phyloP scores from a whole-genome alignment of 2,797 vertebrate species.

The Semotilus atromaculatus region DNA sequence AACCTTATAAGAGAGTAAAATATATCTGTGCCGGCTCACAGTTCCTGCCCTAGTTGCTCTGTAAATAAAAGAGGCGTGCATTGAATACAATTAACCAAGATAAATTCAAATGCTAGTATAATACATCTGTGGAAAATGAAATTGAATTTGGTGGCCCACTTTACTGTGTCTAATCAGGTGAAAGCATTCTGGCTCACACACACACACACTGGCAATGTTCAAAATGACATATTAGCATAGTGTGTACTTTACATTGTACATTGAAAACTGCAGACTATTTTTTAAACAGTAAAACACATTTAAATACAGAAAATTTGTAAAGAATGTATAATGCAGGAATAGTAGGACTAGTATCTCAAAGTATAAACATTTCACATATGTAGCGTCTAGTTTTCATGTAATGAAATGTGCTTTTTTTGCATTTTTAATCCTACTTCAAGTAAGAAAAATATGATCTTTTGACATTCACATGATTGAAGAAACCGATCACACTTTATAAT shows the following conservation, averaged over 20 bases:
- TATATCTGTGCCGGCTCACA: neutral
- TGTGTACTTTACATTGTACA: neutral
- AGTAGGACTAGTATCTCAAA: too few species aligned
- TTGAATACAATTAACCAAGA: conserved; percentile 34
- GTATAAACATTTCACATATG: neutral
- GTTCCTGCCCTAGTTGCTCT: neutral
- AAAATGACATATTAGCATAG: neutral
- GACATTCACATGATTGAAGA: neutral
- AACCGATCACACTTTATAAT: neutral
- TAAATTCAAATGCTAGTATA: conserved; percentile 5
- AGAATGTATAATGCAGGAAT: too few species aligned
- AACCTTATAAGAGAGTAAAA: neutral
- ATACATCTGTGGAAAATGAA: conserved; percentile 60
- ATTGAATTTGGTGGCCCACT: conserved; percentile 61
- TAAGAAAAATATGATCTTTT: neutral
- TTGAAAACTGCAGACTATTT: neutral
- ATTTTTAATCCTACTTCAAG: neutral
- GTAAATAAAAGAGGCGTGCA: conserved; percentile 52
- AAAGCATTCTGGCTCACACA: conserved; percentile 40
- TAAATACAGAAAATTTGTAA: too few species aligned
- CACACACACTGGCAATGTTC: neutral
- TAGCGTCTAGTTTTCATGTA: neutral
- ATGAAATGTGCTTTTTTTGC: neutral
- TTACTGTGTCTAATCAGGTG: conserved; percentile 66
- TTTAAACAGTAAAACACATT: neutral